phyloP scores from a whole-genome alignment of 2,888 invertebrate genomes.

The Oscheius sp. region DNA sequence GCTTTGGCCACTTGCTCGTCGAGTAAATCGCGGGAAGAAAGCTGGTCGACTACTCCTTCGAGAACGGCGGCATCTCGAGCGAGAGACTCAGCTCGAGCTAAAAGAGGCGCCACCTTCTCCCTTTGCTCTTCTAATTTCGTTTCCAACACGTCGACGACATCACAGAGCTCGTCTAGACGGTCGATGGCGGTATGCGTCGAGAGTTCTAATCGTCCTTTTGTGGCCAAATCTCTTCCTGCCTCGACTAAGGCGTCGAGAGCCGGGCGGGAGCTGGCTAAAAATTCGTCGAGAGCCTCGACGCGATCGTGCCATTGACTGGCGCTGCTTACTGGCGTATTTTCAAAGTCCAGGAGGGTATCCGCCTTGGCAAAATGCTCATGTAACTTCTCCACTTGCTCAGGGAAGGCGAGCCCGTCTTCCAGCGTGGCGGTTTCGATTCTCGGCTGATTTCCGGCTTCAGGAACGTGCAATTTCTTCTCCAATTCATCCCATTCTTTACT shows the following conservation, averaged over 20 bases:
- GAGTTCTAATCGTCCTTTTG: constrained; percentile 67
- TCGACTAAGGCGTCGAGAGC: constrained; percentile 60
- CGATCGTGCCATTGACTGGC: constrained; percentile 47
- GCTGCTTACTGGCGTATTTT: constrained; percentile 48
- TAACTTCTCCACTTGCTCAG: constrained; percentile 40
- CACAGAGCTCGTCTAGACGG: constrained; percentile 56
- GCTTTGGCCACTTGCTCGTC: constrained; percentile 42
- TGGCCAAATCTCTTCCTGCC: constrained; percentile 63
- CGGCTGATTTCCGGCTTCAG: background rate
- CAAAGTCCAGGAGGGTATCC: constrained; percentile 56
- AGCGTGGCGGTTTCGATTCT: background rate
- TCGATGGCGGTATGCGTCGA: constrained; percentile 64
- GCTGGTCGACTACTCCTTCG: constrained; percentile 28
- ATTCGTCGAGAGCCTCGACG: constrained; percentile 37
- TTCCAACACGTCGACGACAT: constrained; percentile 31
- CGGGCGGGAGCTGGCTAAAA: constrained; percentile 45
- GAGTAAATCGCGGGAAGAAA: constrained; percentile 8
- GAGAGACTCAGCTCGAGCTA: constrained; percentile 15
- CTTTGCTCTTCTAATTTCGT: constrained; percentile 31
- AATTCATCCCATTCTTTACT: constrained; percentile 46
- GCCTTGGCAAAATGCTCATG: constrained; percentile 43
- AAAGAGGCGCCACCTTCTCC: constrained; percentile 26
- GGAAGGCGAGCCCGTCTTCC: constrained; percentile 22
- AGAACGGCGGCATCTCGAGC: constrained; percentile 10
- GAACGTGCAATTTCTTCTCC: constrained; percentile 41